A percentile compares a stretch with the other conserved stretches of the same genome.
These are phyloP conservation scores for Coremacera marginata DNA, from an alignment of 2,888 invertebrate genomes.

Conservation along the genomic window DNA sequence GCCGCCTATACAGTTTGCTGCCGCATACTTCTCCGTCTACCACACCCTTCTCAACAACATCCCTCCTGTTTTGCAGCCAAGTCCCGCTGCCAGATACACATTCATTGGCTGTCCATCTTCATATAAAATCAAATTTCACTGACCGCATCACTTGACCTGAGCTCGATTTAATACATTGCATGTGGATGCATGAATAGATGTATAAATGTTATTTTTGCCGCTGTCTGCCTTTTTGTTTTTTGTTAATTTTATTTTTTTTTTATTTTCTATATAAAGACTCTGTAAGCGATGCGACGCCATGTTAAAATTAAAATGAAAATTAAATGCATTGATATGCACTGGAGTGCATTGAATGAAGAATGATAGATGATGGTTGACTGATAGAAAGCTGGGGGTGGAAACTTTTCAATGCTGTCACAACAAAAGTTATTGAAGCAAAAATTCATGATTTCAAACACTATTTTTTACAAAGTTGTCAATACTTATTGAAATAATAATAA, in stretches of 20 bases:
- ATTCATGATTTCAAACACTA: too few relatives aligned
- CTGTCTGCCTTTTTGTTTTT: background rate
- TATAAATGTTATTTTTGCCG: background rate
- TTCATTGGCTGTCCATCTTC: background rate
- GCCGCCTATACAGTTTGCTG: too few relatives aligned
- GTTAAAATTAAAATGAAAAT: background rate
- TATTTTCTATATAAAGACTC: background rate
- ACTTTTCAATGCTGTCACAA: too few relatives aligned
- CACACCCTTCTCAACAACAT: too few relatives aligned
- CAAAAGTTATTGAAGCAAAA: too few relatives aligned
- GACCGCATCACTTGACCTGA: conserved; percentile 43
- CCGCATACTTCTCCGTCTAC: too few relatives aligned
- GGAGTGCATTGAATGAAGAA: background rate
- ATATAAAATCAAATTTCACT: conserved; percentile 24
- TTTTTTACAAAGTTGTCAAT: too few relatives aligned
- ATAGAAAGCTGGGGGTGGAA: too few relatives aligned
- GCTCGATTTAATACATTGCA: conserved; percentile 18
- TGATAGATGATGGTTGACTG: too few relatives aligned
- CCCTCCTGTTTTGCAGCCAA: too few relatives aligned
- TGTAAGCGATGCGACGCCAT: background rate
- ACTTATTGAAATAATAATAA: too few relatives aligned
- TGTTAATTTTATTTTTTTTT: background rate
- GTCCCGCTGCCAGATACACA: too few relatives aligned
- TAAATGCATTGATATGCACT: background rate
- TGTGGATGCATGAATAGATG: background rate